Conservation (phyloP, 2,797 vertebrate species). For the Falco cherrug region DNA sequence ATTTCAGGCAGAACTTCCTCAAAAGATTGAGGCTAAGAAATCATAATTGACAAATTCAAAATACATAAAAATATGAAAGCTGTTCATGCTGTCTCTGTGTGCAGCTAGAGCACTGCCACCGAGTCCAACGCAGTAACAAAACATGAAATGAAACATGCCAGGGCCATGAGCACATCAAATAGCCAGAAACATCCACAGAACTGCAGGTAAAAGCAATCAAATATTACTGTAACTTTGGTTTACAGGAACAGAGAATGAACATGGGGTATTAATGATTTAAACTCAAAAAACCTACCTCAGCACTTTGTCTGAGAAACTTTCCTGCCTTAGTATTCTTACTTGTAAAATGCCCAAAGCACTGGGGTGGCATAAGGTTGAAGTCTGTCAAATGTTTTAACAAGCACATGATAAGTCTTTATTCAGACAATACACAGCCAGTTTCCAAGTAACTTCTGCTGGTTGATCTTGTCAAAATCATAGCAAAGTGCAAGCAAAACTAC, state of each 20-base stretch:
- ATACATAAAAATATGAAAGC: not conserved
- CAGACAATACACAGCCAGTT: not conserved
- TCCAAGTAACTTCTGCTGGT: not conserved
- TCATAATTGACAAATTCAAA: not conserved
- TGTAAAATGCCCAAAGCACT: not conserved
- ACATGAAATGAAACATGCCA: not conserved
- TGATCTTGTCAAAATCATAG: not conserved
- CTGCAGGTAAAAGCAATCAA: not conserved
- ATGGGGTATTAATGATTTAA: fast-evolving
- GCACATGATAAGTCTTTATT: not conserved
- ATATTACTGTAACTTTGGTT: not conserved
- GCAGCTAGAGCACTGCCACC: not conserved
- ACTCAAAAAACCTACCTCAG: not conserved
- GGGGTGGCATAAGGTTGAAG: not conserved
- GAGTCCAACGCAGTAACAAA: not conserved
- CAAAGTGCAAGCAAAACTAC: not conserved
- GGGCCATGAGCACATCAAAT: not conserved
- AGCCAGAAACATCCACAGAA: not conserved
- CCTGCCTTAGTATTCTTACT: not conserved
- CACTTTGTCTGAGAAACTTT: not conserved
- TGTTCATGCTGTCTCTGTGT: not conserved
- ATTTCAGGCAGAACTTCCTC: not conserved
- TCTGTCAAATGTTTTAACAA: not conserved
- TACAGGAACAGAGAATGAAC: not conserved
- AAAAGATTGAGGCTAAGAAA: not conserved